Base-by-base conservation (phyloP, 23 tunicate species). In the Botrylloides violaceus region DNA sequence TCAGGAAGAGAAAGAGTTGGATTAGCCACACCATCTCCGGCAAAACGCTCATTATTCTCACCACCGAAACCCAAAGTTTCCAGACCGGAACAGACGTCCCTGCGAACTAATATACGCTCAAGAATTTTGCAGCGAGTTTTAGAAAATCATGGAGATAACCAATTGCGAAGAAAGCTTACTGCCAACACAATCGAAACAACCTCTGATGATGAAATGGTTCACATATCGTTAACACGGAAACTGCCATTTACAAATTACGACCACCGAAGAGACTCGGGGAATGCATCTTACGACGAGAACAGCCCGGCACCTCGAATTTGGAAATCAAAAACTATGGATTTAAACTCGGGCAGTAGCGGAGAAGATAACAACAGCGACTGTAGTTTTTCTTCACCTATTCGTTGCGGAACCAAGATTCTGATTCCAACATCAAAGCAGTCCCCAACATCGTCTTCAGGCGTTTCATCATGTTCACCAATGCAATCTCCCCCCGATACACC, bases 401-500 rank as follows among this genome's bases (percentile, higher is more conserved):
- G 81, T 23, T 35, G 58, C 24, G 34, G 65, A 0, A 53, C 22
- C 39, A 55, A 72, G 38, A 34, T 32, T 6, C 31, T 27, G 27
- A 56, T 55, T 22, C 77, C 77, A 30, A 60, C 66, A 48, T 70
- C 71, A 39, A 47, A 76, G 37, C 58, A 4, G 3, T 87, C 95
- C 0, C 95, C 95, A 15, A 66, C 78, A 37, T 87, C 95, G 0
- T 87, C 95, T 0, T 87, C 95, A 36, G 95, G 95, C 2, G 80
- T 87, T 35, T 87, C 95, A 38, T 80, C 78, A 49, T 71, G 78
- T 3, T 87, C 95, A 21, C 95, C 95, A 15, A 73, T 70, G 7
- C 77, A 78, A 2, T 76, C 95, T 5, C 95, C 95, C 2, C 95
- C 95, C 4, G 86, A 87, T 30, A 87, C 95, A 0, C 95, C 95